Evolutionary conservation across 2,888 invertebrate genomes (phyloP), one percentile per base, ranked within the genome.

Genomic region (Nebria brevicollis): DNA sequence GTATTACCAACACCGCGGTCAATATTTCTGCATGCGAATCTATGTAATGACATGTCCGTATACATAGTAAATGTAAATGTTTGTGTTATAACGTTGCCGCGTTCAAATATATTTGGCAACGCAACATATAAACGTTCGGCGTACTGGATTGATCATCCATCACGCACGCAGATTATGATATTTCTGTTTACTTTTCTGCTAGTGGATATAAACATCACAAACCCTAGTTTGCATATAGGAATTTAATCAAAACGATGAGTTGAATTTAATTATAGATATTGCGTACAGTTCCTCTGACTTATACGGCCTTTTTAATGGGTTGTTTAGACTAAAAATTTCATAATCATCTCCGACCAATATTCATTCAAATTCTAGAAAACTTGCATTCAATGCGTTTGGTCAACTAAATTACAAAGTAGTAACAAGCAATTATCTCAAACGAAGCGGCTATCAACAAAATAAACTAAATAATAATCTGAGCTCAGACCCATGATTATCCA

Each of bases 401-500:
- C 34, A 34, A 34, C 34, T 34, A 34, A 34, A 34, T 34, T 34
- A 34, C 34, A 34, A 34, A 34, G 34, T 34, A 34, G 34, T 34
- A 34, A 34, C 34, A 34, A 34, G 34, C 34, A 34, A 34, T 34
- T 34, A 34, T 34, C 34, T 34, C 34, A 66, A 25, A 66, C 66
- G 66, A 66, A 66, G 66, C 66, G 66, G 72, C 72, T 34, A 41
- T 34, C 65, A 75, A 8, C 26, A 34, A 41, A 75, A 75, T 65
- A 64, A 65, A 66, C 75, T 75, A 65, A 65, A 25, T 54, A 75
- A 15, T 42, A 42, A n/a, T 26, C 13, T 25, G 74, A 43, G 74
- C 72, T 43, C 82, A 82, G 84, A 85, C 85, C 86, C 85, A 85
- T 86, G 87, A 86, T 87, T 86, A 86, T 85, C 86, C 85, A 86